Base-by-base conservation (phyloP, 2,113 vertebrate genomes). In the Bubalus kerabau region DNA sequence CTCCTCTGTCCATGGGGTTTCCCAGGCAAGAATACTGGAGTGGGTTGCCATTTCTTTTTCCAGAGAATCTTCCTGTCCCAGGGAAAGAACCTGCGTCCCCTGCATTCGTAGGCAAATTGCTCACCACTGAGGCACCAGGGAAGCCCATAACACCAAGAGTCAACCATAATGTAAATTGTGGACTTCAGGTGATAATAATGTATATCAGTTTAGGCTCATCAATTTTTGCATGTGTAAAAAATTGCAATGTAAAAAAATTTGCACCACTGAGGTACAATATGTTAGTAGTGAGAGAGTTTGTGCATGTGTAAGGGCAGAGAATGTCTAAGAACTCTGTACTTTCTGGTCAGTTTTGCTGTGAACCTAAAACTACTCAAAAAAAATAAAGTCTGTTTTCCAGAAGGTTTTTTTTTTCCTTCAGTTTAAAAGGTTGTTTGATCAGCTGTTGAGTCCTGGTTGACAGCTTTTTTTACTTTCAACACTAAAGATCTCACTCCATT, bases 371-470 rank as follows among this genome's bases (percentile, higher is more conserved):
- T 67, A 9, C 24, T 92, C 21, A 80, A 67, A 67, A 91, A 90
- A 81, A 56, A 19, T 81, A 30, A 62, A 60, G 46, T 87, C 19
- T 46, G 19, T 83, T 92, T 94, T 83, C 67, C 1, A 2, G 50
- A 46, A 88, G 59, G 1, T 9, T 50, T n/a, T 21, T n/a, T 46
- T 36, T 40, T 52, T 4, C 23, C 21, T 82, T 94, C 40, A 64
- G 28, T 84, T 46, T 91, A 92, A 91, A 88, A 56, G 16, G 57
- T 92, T 81, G 4, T 86, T 62, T 97, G 21, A 78, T 30, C 17
- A 17, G 36, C n/a, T 50, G 7, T 50, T 60, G 54, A 94, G 26
- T 93, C 74, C 40, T 90, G 62, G 30, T 62, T 90, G 74, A 76
- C 6, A 60, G 17, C 24, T 85, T 76, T 71, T 71, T 59, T 71